Evolutionary conservation across 2,113 vertebrate species (phyloP).

Genomic region (Cacatua alba): DNA sequence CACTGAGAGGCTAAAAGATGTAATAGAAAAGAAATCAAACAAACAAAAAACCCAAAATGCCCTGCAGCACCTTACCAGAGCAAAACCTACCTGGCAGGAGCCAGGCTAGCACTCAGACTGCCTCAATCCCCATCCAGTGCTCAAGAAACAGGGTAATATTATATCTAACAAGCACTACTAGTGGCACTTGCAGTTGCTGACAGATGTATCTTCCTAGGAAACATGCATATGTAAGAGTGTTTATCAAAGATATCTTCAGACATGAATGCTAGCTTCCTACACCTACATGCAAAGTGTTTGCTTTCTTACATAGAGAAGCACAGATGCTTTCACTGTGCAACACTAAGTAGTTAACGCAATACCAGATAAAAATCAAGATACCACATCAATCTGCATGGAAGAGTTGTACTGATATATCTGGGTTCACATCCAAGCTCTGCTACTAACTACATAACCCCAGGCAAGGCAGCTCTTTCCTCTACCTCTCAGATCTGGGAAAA

Average conservation of each 20-base stretch:
- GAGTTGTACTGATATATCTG: not conserved
- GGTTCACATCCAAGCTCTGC: not conserved
- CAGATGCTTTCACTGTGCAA: not conserved
- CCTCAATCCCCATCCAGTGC: not conserved
- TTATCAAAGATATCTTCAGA: not conserved
- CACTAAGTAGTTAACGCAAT: not conserved
- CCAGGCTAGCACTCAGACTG: not conserved
- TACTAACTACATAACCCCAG: not conserved
- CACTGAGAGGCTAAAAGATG: not conserved
- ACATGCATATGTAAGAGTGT: not conserved
- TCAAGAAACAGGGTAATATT: not conserved
- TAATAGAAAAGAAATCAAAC: not conserved
- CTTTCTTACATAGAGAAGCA: not conserved
- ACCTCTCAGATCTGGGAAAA: not conserved
- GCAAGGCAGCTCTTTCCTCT: not conserved
- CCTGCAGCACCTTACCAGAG: not conserved
- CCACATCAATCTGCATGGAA: not conserved
- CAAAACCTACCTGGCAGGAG: not conserved
- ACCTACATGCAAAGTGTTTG: not conserved
- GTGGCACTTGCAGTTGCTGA: not conserved
- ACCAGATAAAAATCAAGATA: not conserved
- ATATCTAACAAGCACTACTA: not conserved
- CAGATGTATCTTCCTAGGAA: not conserved
- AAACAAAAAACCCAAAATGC: rapidly evolving
- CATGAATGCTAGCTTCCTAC: not conserved